Evolutionary conservation across 2,888 invertebrate species (phyloP).

Genomic region (Phragmatobia fuliginosa): DNA sequence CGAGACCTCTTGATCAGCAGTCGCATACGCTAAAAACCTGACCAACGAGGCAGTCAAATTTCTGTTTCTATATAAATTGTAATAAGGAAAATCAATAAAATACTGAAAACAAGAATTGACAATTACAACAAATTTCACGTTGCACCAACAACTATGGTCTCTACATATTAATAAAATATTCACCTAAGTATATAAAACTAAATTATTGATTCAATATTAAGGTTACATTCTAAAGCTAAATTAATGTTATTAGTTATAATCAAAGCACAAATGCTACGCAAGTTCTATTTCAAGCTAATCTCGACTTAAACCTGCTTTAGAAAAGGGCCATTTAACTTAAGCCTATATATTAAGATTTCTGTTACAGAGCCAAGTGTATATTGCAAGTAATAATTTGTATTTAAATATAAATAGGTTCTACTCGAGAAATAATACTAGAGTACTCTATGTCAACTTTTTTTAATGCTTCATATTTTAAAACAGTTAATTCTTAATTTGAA

Average conservation of each 20-base stretch:
- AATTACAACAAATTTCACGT: neutral
- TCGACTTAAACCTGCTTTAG: neutral
- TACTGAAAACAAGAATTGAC: neutral
- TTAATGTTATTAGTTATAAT: neutral
- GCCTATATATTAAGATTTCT: neutral
- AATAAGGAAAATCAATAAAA: neutral
- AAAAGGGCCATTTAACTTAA: neutral
- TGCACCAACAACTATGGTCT: neutral
- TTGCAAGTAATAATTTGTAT: neutral
- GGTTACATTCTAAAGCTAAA: neutral
- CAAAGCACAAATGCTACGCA: neutral
- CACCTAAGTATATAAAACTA: neutral
- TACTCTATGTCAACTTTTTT: neutral
- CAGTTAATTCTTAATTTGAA: neutral
- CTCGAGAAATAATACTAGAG: neutral
- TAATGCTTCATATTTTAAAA: too few relatives aligned
- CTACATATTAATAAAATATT: neutral
- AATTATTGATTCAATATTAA: neutral
- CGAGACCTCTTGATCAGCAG: too few relatives aligned
- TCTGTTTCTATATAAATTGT: too few relatives aligned
- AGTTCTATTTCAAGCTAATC: neutral
- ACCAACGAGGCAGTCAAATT: too few relatives aligned
- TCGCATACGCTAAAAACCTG: too few relatives aligned
- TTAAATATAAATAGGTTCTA: neutral
- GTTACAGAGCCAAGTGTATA: neutral